Percentiles rank a stretch among this genome's conserved stretches.
Conservation (phyloP, 2,797 vertebrate species). For the Chrosomus eos region DNA sequence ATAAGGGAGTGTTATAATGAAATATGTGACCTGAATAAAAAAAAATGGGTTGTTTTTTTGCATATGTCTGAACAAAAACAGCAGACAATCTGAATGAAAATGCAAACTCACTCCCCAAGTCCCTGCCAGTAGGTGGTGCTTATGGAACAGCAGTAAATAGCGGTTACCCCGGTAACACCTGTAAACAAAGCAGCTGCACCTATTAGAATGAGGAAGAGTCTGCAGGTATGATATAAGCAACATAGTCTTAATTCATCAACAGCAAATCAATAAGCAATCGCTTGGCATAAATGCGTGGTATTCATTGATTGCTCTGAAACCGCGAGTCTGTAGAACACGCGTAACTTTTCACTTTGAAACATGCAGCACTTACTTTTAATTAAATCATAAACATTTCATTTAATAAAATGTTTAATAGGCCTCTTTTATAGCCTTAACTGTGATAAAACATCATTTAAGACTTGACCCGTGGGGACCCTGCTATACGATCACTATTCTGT, state of each 20-base stretch:
- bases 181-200: too few species aligned
- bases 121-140: not conserved
- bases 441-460: not conserved
- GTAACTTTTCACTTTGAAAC: not conserved
- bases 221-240: not conserved
- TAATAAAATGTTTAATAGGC: not conserved
- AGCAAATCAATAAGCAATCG: not conserved
- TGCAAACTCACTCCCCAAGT: not conserved
- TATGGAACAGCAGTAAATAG: not conserved
- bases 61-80: too few species aligned
- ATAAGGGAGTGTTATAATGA: not conserved
- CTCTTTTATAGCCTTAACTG: not conserved
- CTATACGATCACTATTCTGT: not conserved
- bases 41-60: too few species aligned
- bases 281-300: not conserved
- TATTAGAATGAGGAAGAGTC: not conserved
- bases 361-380: not conserved
- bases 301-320: not conserved
- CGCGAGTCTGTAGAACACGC: accelerated
- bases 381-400: not conserved
- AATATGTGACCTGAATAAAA: too few species aligned
- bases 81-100: not conserved
- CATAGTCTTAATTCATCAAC: not conserved
- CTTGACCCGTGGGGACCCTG: not conserved
- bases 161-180: not conserved